Percentiles rank a stretch among this genome's conserved stretches.
Evolutionary conservation across 2,113 vertebrate genomes (phyloP).

Genomic region (Euleptes europaea): DNA sequence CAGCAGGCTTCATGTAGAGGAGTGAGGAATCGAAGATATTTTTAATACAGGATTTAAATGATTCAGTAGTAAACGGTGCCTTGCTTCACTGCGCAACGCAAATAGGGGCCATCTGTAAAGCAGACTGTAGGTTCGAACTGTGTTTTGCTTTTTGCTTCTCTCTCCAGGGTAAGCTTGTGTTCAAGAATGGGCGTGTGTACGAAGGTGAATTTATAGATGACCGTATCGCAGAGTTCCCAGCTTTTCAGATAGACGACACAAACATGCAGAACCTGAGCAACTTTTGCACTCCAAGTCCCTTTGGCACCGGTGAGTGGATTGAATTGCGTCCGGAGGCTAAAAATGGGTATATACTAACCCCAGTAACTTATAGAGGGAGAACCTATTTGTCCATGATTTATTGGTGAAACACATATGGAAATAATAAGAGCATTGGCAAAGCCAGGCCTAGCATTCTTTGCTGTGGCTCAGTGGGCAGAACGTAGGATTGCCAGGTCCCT

Average conservation of each 20-base stretch:
- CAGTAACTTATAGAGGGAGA: background rate
- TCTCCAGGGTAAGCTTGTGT: slow-evolving; percentile 80
- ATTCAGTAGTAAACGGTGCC: too few species aligned
- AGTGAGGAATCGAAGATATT: too few species aligned
- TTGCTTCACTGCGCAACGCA: too few species aligned
- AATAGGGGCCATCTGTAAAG: background rate
- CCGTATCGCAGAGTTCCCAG: slow-evolving; percentile 52
- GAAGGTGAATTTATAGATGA: slow-evolving; percentile 80
- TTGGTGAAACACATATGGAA: background rate
- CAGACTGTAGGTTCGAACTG: background rate
- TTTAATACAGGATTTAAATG: too few species aligned
- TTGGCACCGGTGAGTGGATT: slow-evolving; percentile 57
- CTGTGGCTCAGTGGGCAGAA: background rate
- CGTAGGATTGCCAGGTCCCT: too few species aligned
- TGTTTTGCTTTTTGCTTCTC: background rate
- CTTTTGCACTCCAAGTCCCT: background rate
- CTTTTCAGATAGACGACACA: slow-evolving; percentile 6
- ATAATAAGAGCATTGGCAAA: background rate
- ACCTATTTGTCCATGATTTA: background rate
- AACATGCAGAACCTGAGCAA: slow-evolving; percentile 31
- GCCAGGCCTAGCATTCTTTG: background rate
- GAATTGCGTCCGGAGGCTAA: background rate
- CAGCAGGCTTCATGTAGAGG: too few species aligned
- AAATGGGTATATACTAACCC: background rate
- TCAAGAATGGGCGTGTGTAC: slow-evolving; percentile 77